Base-by-base conservation (phyloP, 2,113 vertebrate species). In the Monopterus albus region DNA sequence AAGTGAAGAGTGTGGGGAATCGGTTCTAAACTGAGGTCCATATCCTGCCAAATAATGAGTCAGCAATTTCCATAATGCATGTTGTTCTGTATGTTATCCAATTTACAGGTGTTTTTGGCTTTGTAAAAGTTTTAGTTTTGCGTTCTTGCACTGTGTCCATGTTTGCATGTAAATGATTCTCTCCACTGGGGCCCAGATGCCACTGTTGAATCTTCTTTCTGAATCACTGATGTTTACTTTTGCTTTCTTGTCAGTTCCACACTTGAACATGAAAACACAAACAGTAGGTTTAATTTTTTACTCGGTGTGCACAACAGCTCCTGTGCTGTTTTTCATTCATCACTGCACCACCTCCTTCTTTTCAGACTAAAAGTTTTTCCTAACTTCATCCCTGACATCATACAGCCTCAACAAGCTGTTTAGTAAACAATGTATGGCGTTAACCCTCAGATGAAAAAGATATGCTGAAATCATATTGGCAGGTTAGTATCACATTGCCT, bases 391-490 rank as follows among this genome's bases (percentile, higher is more conserved):
- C 18, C 33, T 25, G n/a, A 15, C 55, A 33, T 65, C 46, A 29
- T 38, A 18, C 35, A 71, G 72, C 49, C 52, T 14, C 33, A 28
- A 52, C 52, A 66, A 66, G 50, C 63, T 72, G 29, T 68, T 88
- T 43, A 51, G 62, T 62, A 82, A 82, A 84, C 84, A 83, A 65
- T 33, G 38, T 77, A 53, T 18, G 75, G 40, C 61, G 76, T 78
- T 72, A 76, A 75, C 56, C 67, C 51, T 72, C 57, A 25, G 67
- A 75, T 85, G 79, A 86, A 87, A 88, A 86, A 83, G 86, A 81
- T 53, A 42, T 28, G 82, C 46, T 79, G 77, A 75, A 84, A 84
- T 84, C 42, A 65, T 90, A 91, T 91, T 88, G 90, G 81, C 84
- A 91, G 79, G 31, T 84, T 36, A 65, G 79, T 77, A 80, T 88